These are phyloP conservation scores for Pristionchus fissidentatus DNA, from an alignment of 2,888 invertebrate genomes.

Conservation along the genomic window DNA sequence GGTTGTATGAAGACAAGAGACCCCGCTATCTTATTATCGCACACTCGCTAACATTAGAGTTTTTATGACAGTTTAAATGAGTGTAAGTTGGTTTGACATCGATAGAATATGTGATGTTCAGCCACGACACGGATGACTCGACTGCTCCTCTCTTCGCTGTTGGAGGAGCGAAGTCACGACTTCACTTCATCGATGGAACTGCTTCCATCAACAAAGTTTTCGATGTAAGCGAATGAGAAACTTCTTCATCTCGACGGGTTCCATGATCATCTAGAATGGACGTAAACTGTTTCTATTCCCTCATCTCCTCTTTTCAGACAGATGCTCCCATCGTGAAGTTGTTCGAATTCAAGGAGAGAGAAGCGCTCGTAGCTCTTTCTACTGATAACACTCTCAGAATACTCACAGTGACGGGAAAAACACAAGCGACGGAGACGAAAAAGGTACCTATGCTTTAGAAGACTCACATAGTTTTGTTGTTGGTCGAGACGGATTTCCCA, in stretches of 20 bases:
- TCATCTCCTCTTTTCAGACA: background rate
- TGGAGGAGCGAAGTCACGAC: conserved; percentile 28
- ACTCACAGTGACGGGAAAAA: conserved; percentile 35
- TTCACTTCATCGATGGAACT: conserved; percentile 33
- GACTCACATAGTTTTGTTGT: background rate
- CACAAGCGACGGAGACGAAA: conserved; percentile 42
- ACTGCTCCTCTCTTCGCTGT: conserved; percentile 11
- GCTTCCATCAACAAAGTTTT: conserved; percentile 18
- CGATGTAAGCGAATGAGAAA: conserved; percentile 32
- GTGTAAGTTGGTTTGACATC: background rate
- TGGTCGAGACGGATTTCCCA: background rate
- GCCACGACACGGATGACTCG: conserved; percentile 1
- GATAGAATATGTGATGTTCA: background rate
- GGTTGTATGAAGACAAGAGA: background rate
- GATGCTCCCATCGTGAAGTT: conserved; percentile 25
- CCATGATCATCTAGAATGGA: background rate
- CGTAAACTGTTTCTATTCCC: background rate
- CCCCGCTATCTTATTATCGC: background rate
- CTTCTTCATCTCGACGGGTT: background rate
- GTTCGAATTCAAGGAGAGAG: conserved; percentile 45
- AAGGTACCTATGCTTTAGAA: conserved; percentile 4
- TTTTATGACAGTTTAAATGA: background rate
- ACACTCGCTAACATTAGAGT: too few relatives aligned
- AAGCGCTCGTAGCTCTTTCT: conserved; percentile 25
- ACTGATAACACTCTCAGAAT: conserved; percentile 35